Percentiles rank a stretch among this genome's conserved stretches.
These are phyloP conservation scores for Paratilapia polleni DNA, from an alignment of 2,113 vertebrate species.

Conservation along the genomic window DNA sequence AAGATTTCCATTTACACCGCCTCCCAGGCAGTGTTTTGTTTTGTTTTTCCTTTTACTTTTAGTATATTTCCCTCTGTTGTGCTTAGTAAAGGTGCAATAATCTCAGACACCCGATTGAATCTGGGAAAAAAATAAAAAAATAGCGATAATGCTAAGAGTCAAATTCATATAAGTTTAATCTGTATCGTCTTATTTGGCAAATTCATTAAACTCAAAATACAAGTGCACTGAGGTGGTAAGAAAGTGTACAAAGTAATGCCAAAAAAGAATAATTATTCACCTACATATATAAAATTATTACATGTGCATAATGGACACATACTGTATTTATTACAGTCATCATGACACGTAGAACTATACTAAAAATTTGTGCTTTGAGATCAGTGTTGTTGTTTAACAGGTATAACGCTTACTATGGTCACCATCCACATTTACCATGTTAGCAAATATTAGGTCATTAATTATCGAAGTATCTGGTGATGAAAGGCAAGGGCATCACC, in stretches of 20 bases:
- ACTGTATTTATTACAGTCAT: no score
- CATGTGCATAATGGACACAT: background rate
- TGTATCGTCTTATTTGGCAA: accelerated
- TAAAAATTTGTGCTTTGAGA: background rate
- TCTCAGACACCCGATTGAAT: no score
- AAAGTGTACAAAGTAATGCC: background rate
- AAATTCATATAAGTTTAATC: background rate
- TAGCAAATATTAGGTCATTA: background rate
- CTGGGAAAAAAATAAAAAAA: no score
- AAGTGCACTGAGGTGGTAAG: background rate
- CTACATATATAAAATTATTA: background rate
- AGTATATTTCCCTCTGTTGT: no score
- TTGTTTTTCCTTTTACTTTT: no score
- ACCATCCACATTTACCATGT: background rate
- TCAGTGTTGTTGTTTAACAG: background rate
- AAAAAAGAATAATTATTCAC: background rate
- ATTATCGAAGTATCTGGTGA: background rate
- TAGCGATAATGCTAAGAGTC: background rate
- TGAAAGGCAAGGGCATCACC: background rate
- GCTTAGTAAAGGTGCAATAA: no score
- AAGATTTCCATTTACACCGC: background rate
- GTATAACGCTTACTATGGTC: background rate
- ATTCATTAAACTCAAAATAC: background rate
- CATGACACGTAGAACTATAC: no score
- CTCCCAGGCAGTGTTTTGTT: no score